A percentile compares a stretch with the other conserved stretches of the same genome.
These are phyloP conservation scores for Trididemnum clinides DNA, from an alignment of 23 tunicate genomes.

Conservation along the genomic window DNA sequence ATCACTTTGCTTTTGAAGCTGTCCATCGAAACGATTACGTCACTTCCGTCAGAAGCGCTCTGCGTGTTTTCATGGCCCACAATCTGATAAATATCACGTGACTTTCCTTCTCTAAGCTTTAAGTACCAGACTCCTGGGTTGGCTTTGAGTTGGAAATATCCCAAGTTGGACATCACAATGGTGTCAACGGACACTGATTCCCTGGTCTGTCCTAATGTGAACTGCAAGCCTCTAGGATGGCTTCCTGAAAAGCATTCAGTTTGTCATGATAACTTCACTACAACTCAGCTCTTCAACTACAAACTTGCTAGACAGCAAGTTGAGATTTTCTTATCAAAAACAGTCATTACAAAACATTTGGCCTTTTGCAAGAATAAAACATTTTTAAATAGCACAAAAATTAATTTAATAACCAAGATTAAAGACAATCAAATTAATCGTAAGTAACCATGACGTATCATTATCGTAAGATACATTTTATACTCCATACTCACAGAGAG, in stretches of 20 bases:
- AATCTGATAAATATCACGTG: conserved; percentile 84
- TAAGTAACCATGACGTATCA: too few species aligned
- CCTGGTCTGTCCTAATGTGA: conserved; percentile 78
- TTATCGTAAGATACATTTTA: too few species aligned
- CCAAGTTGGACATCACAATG: conserved; percentile 98
- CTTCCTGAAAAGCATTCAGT: conserved; percentile 68
- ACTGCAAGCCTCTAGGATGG: conserved; percentile 95
- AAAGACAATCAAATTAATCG: too few species aligned
- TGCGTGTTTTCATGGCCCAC: conserved; percentile 69
- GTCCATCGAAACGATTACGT: conserved; percentile 81
- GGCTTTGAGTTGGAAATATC: conserved; percentile 96
- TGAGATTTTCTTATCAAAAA: too few species aligned
- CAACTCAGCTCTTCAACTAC: too few species aligned
- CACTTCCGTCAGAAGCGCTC: conserved; percentile 17
- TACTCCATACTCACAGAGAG: too few species aligned
- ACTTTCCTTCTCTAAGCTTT: conserved; percentile 86
- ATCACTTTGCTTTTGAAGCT: conserved; percentile 89
- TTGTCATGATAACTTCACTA: too few species aligned
- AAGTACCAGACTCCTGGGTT: conserved; percentile 96
- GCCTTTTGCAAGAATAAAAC: too few species aligned
- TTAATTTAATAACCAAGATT: too few species aligned
- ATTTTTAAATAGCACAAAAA: too few species aligned
- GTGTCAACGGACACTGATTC: conserved; percentile 79
- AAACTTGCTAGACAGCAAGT: too few species aligned
- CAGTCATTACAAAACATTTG: too few species aligned